A percentile compares a stretch with the other conserved stretches of the same genome.
Evolutionary conservation across 2,888 invertebrate species (phyloP).

Genomic region (Suillia variegata): DNA sequence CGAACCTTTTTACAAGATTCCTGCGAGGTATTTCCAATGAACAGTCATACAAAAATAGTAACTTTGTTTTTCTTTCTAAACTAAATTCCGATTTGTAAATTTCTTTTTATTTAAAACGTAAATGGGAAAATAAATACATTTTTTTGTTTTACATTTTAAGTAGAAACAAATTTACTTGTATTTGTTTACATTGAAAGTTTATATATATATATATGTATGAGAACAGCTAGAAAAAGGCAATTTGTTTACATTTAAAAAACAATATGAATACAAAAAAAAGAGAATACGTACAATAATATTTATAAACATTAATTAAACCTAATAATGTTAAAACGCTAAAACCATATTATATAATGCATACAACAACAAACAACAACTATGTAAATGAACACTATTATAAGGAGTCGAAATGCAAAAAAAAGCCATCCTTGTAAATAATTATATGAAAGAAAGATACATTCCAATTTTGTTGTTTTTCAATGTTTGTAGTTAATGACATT

Average conservation of each 20-base stretch:
- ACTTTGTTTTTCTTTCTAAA: no score
- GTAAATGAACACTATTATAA: constrained; percentile 49
- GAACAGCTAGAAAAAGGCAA: not conserved
- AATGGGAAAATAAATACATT: no score
- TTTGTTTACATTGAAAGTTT: not conserved
- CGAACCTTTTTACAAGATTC: no score
- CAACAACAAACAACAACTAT: no score
- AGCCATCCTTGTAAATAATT: constrained; percentile 61
- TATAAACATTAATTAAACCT: constrained; percentile 21
- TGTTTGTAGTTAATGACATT: no score
- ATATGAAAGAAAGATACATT: constrained; percentile 60
- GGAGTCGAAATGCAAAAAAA: constrained; percentile 39
- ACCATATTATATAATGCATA: constrained; percentile 28
- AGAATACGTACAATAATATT: constrained; percentile 29
- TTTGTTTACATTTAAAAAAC: constrained; percentile 10
- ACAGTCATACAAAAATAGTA: no score
- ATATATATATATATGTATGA: not conserved
- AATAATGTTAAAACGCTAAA: constrained; percentile 3
- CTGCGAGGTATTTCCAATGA: no score
- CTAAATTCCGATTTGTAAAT: no score
- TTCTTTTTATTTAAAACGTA: no score
- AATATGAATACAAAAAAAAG: no score
- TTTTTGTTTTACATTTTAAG: no score
- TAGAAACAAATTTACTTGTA: no score
- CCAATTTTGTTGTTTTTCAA: constrained; percentile 55